Evolutionary conservation across 92 coral and sea anemone genomes (phyloP).

Genomic region (Galaxea fascicularis): DNA sequence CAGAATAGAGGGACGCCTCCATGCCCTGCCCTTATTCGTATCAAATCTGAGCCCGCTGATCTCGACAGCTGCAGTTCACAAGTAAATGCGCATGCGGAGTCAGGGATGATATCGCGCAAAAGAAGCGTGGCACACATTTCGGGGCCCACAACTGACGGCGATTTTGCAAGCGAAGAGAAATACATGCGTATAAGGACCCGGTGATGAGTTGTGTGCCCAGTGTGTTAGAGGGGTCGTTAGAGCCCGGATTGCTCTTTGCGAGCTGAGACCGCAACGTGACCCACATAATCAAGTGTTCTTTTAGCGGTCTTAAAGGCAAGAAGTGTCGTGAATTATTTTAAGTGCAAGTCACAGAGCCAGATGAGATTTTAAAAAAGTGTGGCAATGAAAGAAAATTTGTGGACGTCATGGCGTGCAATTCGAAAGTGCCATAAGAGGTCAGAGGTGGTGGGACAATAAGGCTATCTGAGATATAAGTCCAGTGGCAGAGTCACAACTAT

Average conservation of each 20-base stretch:
- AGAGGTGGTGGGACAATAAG: too few species aligned
- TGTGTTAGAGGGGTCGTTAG: background rate
- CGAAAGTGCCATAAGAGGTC: too few species aligned
- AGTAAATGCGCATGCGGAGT: background rate
- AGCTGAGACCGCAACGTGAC: too few species aligned
- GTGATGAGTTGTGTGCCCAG: background rate
- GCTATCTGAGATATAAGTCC: too few species aligned
- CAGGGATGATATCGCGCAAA: conserved; percentile 27
- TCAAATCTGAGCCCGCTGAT: conserved; percentile 79
- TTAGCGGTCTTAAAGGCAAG: too few species aligned
- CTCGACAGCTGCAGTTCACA: conserved; percentile 7
- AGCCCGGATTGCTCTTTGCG: background rate
- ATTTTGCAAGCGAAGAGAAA: conserved; percentile 32
- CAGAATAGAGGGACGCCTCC: conserved; percentile 51
- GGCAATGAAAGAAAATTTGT: too few species aligned
- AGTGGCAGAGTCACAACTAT: too few species aligned
- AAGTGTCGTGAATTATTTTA: too few species aligned
- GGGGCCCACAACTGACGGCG: background rate
- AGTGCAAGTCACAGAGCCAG: too few species aligned
- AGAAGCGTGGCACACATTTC: conserved; percentile 17
- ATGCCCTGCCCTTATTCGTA: conserved; percentile 80
- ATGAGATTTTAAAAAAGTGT: too few species aligned
- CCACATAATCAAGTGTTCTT: too few species aligned
- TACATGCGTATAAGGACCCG: conserved; percentile 33
- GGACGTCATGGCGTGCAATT: too few species aligned